Base-by-base conservation (phyloP, 2,888 invertebrate species). In the Stenchaetothrips biformis region DNA sequence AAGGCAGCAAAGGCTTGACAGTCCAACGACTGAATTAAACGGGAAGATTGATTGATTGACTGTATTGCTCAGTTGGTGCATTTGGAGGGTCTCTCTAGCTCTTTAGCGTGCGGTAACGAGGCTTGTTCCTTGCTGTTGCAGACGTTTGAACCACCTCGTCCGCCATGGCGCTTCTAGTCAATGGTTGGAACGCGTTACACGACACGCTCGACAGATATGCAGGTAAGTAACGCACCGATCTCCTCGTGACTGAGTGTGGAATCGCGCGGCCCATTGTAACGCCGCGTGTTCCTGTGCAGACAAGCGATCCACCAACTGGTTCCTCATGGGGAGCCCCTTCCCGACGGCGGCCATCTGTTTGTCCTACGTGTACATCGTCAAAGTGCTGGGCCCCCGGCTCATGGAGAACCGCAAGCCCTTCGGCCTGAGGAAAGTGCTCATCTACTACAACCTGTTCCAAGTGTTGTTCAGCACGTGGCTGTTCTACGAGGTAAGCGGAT, bases 311-410 rank as follows among this genome's bases (percentile, higher is more conserved):
- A 95, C 94, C 88, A 92, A 93, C 88, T 97, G 95, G 95, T 92
- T 94, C 85, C 90, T 98, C 89, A 97, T 98, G 96, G 93, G 94
- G 86, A 95, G 95, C 84, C 97, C 97, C 82, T 92, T 95, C 86
- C 97, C 97, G 85, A 97, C 97, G 84, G 89, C 96, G 87, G 89
- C 93, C 87, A 93, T 97, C 88, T 97, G 97, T 89, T 88, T 96
- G 87, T 88, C 90, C 86, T 98, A 98, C 89, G 92, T 97, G 85
- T 93, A 94, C 89, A 88, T 95, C 88, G 97, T 97, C 87, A 96
- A 95, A 91, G 89, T 92, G 81, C 84, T 92, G 81, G 95, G 96
- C 2, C 96, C 96, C 59, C 91, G 90, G 85, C 85, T 94, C 48
- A 97, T 97, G 97, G 92, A 93, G 85, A 92, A 95, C 87, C 90